phyloP scores from a whole-genome alignment of 2,888 invertebrate genomes.

The Artemia sp. region DNA sequence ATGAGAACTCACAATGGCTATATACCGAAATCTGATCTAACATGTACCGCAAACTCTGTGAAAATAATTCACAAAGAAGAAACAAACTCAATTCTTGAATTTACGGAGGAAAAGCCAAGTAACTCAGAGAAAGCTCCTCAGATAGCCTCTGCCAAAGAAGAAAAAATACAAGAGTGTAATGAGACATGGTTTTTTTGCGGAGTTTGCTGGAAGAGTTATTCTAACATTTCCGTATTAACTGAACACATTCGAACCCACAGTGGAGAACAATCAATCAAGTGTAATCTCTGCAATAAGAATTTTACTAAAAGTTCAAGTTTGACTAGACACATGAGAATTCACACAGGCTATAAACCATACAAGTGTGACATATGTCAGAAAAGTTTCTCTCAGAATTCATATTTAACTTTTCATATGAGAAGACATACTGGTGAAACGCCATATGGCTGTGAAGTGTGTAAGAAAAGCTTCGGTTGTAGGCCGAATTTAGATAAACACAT shows the following conservation, averaged over 20 bases:
- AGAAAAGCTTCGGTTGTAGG: constrained; percentile 25
- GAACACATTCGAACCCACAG: constrained; percentile 24
- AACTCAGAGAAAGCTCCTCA: too few relatives aligned
- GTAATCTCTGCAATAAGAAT: constrained; percentile 24
- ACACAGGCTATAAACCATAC: constrained; percentile 27
- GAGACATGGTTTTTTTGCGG: not conserved
- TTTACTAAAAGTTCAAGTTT: constrained; percentile 18
- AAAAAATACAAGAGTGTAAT: too few relatives aligned
- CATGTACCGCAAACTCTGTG: too few relatives aligned
- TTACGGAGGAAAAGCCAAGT: too few relatives aligned
- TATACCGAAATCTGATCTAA: not conserved
- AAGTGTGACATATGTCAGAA: constrained; percentile 26
- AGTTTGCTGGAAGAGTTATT: not conserved
- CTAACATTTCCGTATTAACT: not conserved
- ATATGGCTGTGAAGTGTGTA: constrained; percentile 25
- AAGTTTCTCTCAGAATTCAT: constrained; percentile 25
- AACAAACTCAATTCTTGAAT: too few relatives aligned
- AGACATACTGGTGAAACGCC: constrained; percentile 25
- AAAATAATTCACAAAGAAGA: too few relatives aligned
- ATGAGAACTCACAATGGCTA: not conserved
- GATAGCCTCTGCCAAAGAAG: too few relatives aligned
- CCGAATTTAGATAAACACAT: constrained; percentile 26
- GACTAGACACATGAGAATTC: constrained; percentile 17
- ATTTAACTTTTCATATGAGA: constrained; percentile 25
- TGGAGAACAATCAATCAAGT: constrained; percentile 20